A percentile compares a stretch with the other conserved stretches of the same genome.
These are phyloP conservation scores for Protonemura montana DNA, from an alignment of 2,888 invertebrate genomes.

Conservation along the genomic window DNA sequence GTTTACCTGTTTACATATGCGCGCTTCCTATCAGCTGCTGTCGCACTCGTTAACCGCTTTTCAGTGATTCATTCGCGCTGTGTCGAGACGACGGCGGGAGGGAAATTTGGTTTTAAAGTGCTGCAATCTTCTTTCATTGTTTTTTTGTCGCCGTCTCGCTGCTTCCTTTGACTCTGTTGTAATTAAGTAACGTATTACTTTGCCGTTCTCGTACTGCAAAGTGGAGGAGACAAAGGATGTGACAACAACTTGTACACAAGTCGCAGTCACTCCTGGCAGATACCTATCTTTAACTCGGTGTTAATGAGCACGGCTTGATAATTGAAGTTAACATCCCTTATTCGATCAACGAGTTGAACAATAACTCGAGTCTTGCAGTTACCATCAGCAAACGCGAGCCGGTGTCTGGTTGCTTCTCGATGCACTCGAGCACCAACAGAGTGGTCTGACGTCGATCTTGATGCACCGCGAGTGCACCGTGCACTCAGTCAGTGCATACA, in stretches of 20 bases:
- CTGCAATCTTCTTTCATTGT: neutral
- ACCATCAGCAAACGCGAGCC: neutral
- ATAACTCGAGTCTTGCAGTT: neutral
- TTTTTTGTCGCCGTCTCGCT: neutral
- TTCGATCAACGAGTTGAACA: neutral
- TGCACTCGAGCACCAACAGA: neutral
- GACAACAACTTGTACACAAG: neutral
- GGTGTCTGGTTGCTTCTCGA: neutral
- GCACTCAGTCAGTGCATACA: neutral
- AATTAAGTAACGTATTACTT: neutral
- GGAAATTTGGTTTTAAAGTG: neutral
- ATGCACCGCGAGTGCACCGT: neutral
- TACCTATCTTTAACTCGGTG: neutral
- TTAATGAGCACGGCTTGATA: neutral
- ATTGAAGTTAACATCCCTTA: neutral
- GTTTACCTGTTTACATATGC: conserved; percentile 4
- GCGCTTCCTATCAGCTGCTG: neutral
- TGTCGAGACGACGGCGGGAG: neutral
- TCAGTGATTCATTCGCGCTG: neutral
- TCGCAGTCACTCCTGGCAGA: neutral
- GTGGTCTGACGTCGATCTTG: neutral
- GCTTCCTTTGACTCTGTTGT: neutral
- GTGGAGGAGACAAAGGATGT: neutral
- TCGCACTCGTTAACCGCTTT: neutral
- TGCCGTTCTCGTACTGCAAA: neutral